A percentile compares a stretch with the other conserved stretches of the same genome.
Conservation (phyloP, 2,888 invertebrate genomes). For the Agrilus cyanescens region DNA sequence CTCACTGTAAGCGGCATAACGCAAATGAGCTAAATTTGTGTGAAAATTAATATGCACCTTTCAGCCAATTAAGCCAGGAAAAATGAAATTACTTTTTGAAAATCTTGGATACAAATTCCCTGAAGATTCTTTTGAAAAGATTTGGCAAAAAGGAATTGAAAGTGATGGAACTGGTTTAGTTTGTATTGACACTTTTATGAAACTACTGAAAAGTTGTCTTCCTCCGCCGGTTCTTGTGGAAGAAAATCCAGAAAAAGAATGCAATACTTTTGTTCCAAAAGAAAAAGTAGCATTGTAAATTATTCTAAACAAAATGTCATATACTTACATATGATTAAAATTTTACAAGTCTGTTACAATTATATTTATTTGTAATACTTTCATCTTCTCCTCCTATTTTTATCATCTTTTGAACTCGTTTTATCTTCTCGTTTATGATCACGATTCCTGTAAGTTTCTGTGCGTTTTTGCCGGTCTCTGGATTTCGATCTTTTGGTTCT, state of each 20-base stretch:
- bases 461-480: neutral
- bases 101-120: constrained; percentile 39
- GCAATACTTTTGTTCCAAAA: constrained; percentile 6
- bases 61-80: constrained; percentile 27
- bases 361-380: constrained; percentile 1
- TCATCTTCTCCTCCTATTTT: constrained; percentile 5
- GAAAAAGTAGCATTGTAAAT: neutral
- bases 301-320: neutral
- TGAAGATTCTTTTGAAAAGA: constrained; percentile 36
- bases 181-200: constrained; percentile 42
- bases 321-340: neutral
- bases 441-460: constrained; percentile 1
- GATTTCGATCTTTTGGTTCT: constrained; percentile 1
- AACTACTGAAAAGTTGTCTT: constrained; percentile 22
- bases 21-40: neutral
- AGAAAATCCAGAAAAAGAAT: constrained; percentile 51
- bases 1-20: constrained; percentile 23
- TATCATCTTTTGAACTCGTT: constrained; percentile 9
- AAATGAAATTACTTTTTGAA: constrained; percentile 40
- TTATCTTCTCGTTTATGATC: constrained; percentile 7
- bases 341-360: neutral
- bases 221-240: constrained; percentile 50
- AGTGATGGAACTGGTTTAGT: constrained; percentile 41
- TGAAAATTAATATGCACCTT: constrained; percentile 9
- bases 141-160: constrained; percentile 42